Percentiles rank a stretch among this genome's conserved stretches.
phyloP scores from a whole-genome alignment of 2,888 invertebrate species.

The Pelosia muscerda region DNA sequence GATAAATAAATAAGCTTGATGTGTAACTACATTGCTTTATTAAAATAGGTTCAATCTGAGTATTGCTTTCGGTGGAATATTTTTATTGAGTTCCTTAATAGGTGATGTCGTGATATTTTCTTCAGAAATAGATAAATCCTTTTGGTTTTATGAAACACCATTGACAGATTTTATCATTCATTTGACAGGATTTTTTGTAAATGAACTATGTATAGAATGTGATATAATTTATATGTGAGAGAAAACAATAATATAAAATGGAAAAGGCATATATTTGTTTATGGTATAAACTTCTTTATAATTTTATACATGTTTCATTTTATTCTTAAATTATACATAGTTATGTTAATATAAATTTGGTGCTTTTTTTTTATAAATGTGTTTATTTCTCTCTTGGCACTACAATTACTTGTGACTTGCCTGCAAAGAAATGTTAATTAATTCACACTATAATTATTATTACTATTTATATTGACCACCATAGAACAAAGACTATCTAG shows the following conservation, averaged over 20 bases:
- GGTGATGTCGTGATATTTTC: not conserved
- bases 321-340: constrained; percentile 12
- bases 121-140: not conserved
- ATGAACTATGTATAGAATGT: not conserved
- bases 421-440: constrained; percentile 52
- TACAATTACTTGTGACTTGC: constrained; percentile 59
- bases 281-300: constrained; percentile 21
- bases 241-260: constrained; percentile 12
- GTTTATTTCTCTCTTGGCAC: constrained; percentile 66
- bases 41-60: too few species aligned
- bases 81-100: not conserved
- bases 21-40: too few species aligned
- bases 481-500: too few species aligned
- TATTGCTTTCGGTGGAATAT: not conserved
- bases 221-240: not conserved
- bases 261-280: constrained; percentile 18
- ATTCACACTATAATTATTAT: not conserved
- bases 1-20: too few species aligned
- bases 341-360: constrained; percentile 23
- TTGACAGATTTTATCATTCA: constrained; percentile 4
- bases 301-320: constrained; percentile 26
- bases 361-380: constrained; percentile 12
- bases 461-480: too few species aligned
- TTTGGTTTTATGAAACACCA: not conserved
- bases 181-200: not conserved